Conservation (phyloP, 2,888 invertebrate genomes). For the Caenorhabditis sulstoni region DNA sequence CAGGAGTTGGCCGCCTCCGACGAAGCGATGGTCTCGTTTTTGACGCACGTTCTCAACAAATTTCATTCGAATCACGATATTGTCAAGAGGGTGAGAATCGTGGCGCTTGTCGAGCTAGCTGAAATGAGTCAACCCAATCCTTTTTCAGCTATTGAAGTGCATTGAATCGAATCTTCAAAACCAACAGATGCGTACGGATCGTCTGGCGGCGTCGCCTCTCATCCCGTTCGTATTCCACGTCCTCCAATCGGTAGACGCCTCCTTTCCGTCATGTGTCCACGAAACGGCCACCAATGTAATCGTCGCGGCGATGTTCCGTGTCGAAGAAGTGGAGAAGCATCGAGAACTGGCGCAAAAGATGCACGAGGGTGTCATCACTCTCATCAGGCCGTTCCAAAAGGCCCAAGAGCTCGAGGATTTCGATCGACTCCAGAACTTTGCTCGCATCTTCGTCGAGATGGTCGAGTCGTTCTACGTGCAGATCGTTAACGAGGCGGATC, state of each 20-base stretch:
- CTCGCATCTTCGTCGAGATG: slow-evolving; percentile 93
- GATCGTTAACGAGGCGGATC: slow-evolving; percentile 84
- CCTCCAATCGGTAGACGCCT: slow-evolving; percentile 79
- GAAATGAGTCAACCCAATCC: too few relatives aligned
- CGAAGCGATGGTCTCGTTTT: slow-evolving; percentile 81
- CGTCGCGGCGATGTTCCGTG: slow-evolving; percentile 63
- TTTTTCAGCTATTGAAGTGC: slow-evolving; percentile 46
- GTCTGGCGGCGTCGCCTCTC: slow-evolving; percentile 83
- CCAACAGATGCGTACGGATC: slow-evolving; percentile 83
- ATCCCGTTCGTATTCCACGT: slow-evolving; percentile 81
- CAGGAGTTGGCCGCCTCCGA: slow-evolving; percentile 88
- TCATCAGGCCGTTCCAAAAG: slow-evolving; percentile 90
- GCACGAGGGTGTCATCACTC: slow-evolving; percentile 87
- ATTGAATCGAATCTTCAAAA: slow-evolving; percentile 51
- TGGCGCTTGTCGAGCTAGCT: too few relatives aligned
- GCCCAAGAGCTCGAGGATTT: slow-evolving; percentile 47
- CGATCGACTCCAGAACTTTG: slow-evolving; percentile 86
- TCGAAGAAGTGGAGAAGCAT: slow-evolving; percentile 83
- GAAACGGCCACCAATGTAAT: slow-evolving; percentile 87
- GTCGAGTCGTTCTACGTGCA: slow-evolving; percentile 92
- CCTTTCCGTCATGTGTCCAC: slow-evolving; percentile 84
- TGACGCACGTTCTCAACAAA: slow-evolving; percentile 56
- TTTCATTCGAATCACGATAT: slow-evolving; percentile 52
- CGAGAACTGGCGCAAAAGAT: slow-evolving; percentile 88
- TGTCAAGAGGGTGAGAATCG: slow-evolving; percentile 56